Conservation (phyloP, 64 coral and sea anemone species). For the Trachythela sp. region DNA sequence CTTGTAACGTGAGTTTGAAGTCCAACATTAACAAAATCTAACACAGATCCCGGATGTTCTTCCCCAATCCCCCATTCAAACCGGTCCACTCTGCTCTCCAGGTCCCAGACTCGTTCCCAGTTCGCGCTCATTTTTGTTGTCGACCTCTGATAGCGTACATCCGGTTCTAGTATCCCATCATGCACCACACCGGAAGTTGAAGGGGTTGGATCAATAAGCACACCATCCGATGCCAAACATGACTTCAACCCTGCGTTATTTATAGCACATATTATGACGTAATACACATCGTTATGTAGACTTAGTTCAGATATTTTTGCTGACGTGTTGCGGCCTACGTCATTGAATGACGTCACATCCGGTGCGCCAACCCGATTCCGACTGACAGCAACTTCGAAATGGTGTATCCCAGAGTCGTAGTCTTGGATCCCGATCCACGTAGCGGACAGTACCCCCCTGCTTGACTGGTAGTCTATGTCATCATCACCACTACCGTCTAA, state of each 20-base stretch:
- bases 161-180: slow-evolving; percentile 86
- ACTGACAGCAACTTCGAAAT: slow-evolving; percentile 72
- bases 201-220: slow-evolving; percentile 66
- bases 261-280: slow-evolving; percentile 77
- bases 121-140: slow-evolving; percentile 69
- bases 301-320: slow-evolving; percentile 43
- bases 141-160: slow-evolving; percentile 70
- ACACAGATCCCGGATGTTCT: background rate
- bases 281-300: slow-evolving; percentile 71
- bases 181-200: slow-evolving; percentile 77
- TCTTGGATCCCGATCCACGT: slow-evolving; percentile 62
- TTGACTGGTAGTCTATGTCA: slow-evolving; percentile 84
- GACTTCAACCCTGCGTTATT: slow-evolving; percentile 69
- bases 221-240: slow-evolving; percentile 75
- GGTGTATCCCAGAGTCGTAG: slow-evolving; percentile 61
- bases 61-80: slow-evolving; percentile 84
- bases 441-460: slow-evolving; percentile 54
- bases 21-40: background rate
- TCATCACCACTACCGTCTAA: slow-evolving; percentile 54
- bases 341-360: slow-evolving; percentile 52
- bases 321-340: slow-evolving; percentile 38
- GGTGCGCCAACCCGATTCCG: slow-evolving; percentile 50
- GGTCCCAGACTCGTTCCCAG: slow-evolving; percentile 92
- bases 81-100: slow-evolving; percentile 62
- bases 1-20: background rate